Evolutionary conservation across 2,113 vertebrate species (phyloP).

Genomic region (Oryctolagus cuniculus): mOryCun1.1 NC_091439.1:63531001-63531500

Average conservation of each 20-base stretch:
- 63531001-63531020: background rate
- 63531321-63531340: too few species aligned
- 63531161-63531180: background rate
- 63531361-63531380: too few species aligned
- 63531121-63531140: background rate
- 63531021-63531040: conserved; percentile 45
- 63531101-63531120: conserved; percentile 2
- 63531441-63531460: too few species aligned
- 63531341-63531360: too few species aligned
- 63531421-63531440: too few species aligned
- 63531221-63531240: background rate
- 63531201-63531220: too few species aligned
- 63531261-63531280: background rate
- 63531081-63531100: conserved; percentile 37
- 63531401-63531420: too few species aligned
- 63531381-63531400: too few species aligned
- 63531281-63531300: too few species aligned
- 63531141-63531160: background rate
- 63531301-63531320: too few species aligned
- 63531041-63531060: conserved; percentile 21
- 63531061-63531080: conserved; percentile 9
- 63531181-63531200: background rate
- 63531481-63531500: too few species aligned
- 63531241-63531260: background rate
- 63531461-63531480: too few species aligned